Conservation (phyloP, 2,888 invertebrate genomes). For the Heteromurus nitidus region DNA sequence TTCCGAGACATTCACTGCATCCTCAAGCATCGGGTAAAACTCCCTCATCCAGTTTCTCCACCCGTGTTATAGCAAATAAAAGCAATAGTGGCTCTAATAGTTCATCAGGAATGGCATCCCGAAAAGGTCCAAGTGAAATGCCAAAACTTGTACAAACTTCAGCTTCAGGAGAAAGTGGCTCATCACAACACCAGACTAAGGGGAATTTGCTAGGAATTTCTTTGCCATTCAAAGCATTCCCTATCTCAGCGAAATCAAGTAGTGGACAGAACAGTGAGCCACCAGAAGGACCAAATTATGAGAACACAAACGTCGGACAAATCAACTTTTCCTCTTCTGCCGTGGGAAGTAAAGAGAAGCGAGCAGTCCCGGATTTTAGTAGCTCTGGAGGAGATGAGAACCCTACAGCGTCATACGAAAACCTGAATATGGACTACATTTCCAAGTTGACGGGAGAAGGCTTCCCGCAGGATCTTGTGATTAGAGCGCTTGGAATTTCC, state of each 20-base stretch:
- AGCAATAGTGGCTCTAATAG: conserved; percentile 33
- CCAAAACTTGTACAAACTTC: not conserved
- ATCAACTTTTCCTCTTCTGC: conserved; percentile 8
- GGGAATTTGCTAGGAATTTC: conserved; percentile 47
- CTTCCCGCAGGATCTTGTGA: conserved; percentile 92
- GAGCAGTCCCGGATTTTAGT: conserved; percentile 41
- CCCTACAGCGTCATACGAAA: conserved; percentile 83
- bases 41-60: conserved; percentile 73
- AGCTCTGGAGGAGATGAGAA: conserved; percentile 32
- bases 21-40: conserved; percentile 72
- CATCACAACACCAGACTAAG: conserved; percentile 1
- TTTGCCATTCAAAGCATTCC: conserved; percentile 58
- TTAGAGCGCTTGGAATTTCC: conserved; percentile 92
- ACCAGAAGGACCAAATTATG: conserved; percentile 78
- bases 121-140: conserved; percentile 36
- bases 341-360: conserved; percentile 35
- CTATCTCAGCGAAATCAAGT: conserved; percentile 41
- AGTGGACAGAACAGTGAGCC: conserved; percentile 20
- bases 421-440: conserved; percentile 93
- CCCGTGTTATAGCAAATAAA: conserved; percentile 69
- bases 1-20: conserved; percentile 72
- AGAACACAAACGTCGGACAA: conserved; percentile 77
- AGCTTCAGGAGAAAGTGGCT: conserved; percentile 12
- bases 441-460: conserved; percentile 91
- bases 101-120: conserved; percentile 42